phyloP scores from a whole-genome alignment of 2,113 vertebrate species.

The Emydura subglobosa region DNA sequence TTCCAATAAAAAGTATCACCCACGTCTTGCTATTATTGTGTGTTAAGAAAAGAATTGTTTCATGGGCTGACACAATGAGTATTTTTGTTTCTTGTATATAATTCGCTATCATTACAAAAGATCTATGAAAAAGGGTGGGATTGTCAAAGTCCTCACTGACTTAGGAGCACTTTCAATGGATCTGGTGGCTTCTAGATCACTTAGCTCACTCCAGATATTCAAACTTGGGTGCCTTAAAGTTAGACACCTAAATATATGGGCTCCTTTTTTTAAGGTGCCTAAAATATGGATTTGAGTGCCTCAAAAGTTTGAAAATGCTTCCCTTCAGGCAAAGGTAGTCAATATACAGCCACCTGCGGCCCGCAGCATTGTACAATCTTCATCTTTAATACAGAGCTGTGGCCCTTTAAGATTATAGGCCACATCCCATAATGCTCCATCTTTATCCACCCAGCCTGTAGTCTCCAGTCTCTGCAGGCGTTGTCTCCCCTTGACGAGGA shows the following conservation, averaged over 20 bases:
- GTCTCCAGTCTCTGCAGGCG: background rate
- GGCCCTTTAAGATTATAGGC: background rate
- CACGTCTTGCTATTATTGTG: background rate
- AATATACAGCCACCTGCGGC: background rate
- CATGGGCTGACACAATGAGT: background rate
- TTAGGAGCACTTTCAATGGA: background rate
- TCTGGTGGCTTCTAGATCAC: background rate
- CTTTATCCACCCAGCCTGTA: background rate
- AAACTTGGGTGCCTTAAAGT: background rate
- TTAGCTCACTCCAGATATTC: background rate
- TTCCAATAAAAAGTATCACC: background rate
- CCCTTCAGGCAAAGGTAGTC: background rate
- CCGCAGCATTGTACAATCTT: background rate
- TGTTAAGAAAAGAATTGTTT: background rate
- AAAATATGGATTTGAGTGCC: background rate
- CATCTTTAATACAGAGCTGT: background rate
- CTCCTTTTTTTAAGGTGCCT: background rate
- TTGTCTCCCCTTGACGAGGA: background rate
- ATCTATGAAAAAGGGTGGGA: background rate
- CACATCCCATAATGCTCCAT: background rate
- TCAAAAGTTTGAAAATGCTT: background rate
- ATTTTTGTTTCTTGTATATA: background rate
- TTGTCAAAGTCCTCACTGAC: background rate
- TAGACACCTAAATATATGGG: background rate
- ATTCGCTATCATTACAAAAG: background rate